A percentile compares a stretch with the other conserved stretches of the same genome.
phyloP scores from a whole-genome alignment of 2,797 vertebrate genomes.

The Mormyrus proboscirostris region DNA sequence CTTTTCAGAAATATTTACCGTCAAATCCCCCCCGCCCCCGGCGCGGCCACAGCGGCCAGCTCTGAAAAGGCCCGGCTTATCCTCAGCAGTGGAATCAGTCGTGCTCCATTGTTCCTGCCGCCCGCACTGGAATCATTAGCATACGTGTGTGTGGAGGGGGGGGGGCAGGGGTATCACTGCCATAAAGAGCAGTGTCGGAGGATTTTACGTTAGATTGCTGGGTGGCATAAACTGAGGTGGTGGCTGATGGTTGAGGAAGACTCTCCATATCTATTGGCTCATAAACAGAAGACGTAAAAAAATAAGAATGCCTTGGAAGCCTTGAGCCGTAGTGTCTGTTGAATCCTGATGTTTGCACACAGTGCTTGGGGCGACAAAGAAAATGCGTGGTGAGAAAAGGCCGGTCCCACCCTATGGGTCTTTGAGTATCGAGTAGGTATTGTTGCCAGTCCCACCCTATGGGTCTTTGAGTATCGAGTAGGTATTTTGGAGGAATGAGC shows the following conservation, averaged over 20 bases:
- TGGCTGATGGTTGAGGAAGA: neutral
- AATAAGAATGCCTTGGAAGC: neutral
- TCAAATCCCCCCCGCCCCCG: neutral
- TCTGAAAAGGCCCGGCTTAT: neutral
- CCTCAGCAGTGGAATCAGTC: neutral
- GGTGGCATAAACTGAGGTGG: neutral
- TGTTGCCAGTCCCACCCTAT: neutral
- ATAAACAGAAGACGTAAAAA: neutral
- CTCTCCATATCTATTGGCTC: neutral
- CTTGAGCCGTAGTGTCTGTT: neutral
- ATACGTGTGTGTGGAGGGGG: neutral
- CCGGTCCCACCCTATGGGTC: neutral
- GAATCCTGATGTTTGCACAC: neutral
- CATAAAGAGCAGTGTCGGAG: neutral
- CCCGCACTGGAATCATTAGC: neutral
- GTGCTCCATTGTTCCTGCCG: neutral
- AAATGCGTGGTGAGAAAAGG: neutral
- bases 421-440: neutral
- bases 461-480: neutral
- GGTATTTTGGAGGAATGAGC: neutral
- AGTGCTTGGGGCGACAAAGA: neutral
- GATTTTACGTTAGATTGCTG: neutral
- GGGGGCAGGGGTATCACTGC: neutral
- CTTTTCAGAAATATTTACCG: slow-evolving; percentile 23
- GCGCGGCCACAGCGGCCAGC: no score